Evolutionary conservation across 2,888 invertebrate genomes (phyloP), one percentile per base, ranked within the genome.

Genomic region (Cheilosia variabilis): DNA sequence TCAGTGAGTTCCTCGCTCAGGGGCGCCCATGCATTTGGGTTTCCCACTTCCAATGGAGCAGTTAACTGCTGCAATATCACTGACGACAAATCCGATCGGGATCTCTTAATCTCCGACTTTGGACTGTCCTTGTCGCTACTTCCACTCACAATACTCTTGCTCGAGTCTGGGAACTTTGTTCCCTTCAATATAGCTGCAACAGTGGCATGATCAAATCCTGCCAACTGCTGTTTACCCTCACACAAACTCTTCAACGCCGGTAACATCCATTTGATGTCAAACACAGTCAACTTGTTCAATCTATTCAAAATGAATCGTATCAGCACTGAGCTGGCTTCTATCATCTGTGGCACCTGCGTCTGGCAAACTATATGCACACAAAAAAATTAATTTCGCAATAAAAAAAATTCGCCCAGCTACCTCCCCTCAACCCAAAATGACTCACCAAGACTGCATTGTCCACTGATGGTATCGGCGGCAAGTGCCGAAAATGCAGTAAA

Each of bases 401-500:
- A 58, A 15, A 22, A 13, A 31, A 7, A 37, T 0, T 7, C 31
- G 10, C 41, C 13, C 47, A 45, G 6, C 13, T 2, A 13, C 57
- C 37, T 22, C 22, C 24, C 4, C 47, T n/a, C 52, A 62, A 31
- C 43, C 58, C 52, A 15, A n/a, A 37, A 45, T 57, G 60, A 91
- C 91, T 91, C 90, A 92, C 92, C 91, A 75, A 90, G 89, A 87
- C 89, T 91, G 75, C 91, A 91, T 88, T 92, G 92, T 84, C 91
- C 90, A 91, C 96, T 96, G 90, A 98, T 95, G 91, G 96, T 97
- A 93, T 98, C 97, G 58, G 97, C 96, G 84, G 97, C 95, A 88
- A 98, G 93, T 69, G 97, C 96, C 87, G 96, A 96, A 93, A 97
- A 96, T 87, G 97, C 95, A 89, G 96, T 96, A 93, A 96, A 98